Conservation (phyloP, 2,113 vertebrate species). For the Pseudonaja textilis region DNA sequence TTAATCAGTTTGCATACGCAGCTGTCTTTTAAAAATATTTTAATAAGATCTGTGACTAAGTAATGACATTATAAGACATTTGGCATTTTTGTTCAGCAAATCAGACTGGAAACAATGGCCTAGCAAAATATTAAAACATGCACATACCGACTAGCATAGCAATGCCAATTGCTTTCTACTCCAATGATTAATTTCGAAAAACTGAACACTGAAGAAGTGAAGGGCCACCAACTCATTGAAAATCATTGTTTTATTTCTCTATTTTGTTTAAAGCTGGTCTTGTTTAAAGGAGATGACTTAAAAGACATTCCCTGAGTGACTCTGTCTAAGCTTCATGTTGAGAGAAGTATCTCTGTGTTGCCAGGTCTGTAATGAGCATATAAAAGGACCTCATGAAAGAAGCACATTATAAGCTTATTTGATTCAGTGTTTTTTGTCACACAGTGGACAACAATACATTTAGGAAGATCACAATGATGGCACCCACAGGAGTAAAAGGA, state of each 20-base stretch:
- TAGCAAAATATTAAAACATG: not conserved
- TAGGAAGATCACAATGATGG: not conserved
- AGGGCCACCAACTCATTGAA: not conserved
- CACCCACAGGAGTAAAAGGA: not conserved
- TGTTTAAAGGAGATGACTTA: not conserved
- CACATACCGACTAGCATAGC: slow-evolving; percentile 22
- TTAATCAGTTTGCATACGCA: slow-evolving; percentile 46
- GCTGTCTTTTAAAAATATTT: slow-evolving; percentile 51
- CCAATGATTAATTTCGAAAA: slow-evolving; percentile 15
- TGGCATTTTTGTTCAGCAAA: slow-evolving; percentile 28
- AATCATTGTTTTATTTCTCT: not conserved
- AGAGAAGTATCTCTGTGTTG: not conserved
- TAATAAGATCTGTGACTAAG: slow-evolving; percentile 54
- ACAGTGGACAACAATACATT: not conserved
- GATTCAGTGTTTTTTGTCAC: not conserved
- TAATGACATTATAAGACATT: slow-evolving; percentile 31
- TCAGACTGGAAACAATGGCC: not conserved
- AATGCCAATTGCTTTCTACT: slow-evolving; percentile 12
- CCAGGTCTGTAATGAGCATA: not conserved
- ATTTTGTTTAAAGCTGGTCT: not conserved
- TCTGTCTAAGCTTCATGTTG: not conserved
- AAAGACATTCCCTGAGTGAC: not conserved
- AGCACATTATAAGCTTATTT: not conserved
- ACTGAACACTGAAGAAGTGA: not conserved
- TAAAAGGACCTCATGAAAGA: not conserved